These are phyloP conservation scores for Sinocyclocheilus grahami DNA, from an alignment of 2,113 vertebrate genomes.

Conservation along the genomic window DNA sequence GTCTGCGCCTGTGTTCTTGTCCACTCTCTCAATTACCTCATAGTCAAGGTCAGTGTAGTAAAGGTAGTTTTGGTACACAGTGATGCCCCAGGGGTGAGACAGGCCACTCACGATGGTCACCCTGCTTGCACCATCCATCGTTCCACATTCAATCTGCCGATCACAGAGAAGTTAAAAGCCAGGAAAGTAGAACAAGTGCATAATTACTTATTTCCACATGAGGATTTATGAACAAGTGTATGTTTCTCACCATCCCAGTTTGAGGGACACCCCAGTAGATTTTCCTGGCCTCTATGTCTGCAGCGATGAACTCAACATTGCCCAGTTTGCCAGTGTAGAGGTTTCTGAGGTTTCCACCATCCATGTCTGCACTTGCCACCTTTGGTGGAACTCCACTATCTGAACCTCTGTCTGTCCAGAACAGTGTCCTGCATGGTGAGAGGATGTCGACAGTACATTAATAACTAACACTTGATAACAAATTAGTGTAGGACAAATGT, in stretches of 20 bases:
- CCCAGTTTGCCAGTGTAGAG: slow-evolving; percentile 70
- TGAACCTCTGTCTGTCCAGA: slow-evolving; percentile 75
- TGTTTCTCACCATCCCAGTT: slow-evolving; percentile 68
- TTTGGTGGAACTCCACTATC: slow-evolving; percentile 72
- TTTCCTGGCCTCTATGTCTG: slow-evolving; percentile 67
- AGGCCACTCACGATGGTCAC: slow-evolving; percentile 66
- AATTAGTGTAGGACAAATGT: not conserved
- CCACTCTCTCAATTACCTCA: slow-evolving; percentile 76
- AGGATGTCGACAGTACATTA: not conserved
- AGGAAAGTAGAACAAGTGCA: not conserved
- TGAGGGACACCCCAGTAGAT: slow-evolving; percentile 73
- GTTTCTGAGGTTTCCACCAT: slow-evolving; percentile 68
- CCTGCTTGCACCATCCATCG: slow-evolving; percentile 70
- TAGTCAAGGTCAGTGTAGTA: slow-evolving; percentile 77
- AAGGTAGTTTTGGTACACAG: slow-evolving; percentile 69
- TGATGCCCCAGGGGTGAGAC: slow-evolving; percentile 73
- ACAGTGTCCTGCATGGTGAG: slow-evolving; percentile 66
- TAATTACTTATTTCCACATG: not conserved
- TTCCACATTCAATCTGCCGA: slow-evolving; percentile 73
- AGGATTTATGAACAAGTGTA: not conserved
- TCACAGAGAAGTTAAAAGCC: not conserved
- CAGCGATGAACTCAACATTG: slow-evolving; percentile 68
- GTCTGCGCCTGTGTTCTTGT: slow-evolving; percentile 68
- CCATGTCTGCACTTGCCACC: slow-evolving; percentile 74
- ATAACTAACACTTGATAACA: not conserved